Evolutionary conservation across 1,140 invertebrate genomes (phyloP).

Genomic region (Lasioglossum baleicum): DNA sequence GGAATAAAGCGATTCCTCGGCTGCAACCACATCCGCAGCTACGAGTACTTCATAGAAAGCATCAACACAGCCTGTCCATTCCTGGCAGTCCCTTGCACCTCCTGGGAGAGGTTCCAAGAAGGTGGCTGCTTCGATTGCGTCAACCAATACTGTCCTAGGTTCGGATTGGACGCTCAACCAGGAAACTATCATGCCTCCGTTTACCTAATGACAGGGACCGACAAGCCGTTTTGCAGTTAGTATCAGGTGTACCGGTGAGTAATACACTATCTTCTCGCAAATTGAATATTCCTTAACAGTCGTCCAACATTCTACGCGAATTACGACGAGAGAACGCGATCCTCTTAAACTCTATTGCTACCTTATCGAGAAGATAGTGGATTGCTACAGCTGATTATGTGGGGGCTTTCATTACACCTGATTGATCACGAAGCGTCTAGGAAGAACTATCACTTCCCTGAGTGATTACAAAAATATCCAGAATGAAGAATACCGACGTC

Average conservation of each 20-base stretch:
- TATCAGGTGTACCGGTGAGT: slow-evolving; percentile 57
- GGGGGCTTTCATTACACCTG: too few species aligned
- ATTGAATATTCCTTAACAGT: neutral
- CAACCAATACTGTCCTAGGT: slow-evolving; percentile 84
- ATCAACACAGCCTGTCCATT: slow-evolving; percentile 89
- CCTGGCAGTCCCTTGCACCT: slow-evolving; percentile 87
- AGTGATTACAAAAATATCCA: too few species aligned
- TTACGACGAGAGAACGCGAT: too few species aligned
- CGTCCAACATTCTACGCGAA: too few species aligned
- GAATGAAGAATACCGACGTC: too few species aligned
- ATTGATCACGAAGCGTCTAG: too few species aligned
- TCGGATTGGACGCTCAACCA: slow-evolving; percentile 84
- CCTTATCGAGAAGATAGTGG: too few species aligned
- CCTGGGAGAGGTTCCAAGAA: slow-evolving; percentile 87
- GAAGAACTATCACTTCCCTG: too few species aligned
- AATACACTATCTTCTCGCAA: neutral
- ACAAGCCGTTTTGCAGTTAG: slow-evolving; percentile 89
- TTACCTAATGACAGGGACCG: slow-evolving; percentile 85
- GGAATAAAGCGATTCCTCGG: slow-evolving; percentile 88
- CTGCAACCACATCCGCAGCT: slow-evolving; percentile 92
- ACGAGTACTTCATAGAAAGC: slow-evolving; percentile 92
- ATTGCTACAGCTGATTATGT: too few species aligned
- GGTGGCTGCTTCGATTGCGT: slow-evolving; percentile 88
- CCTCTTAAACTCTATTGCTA: too few species aligned
- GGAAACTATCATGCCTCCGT: slow-evolving; percentile 82